These are phyloP conservation scores for Notospermus geniculatus DNA, from an alignment of 1,140 invertebrate species.

Conservation along the genomic window DNA sequence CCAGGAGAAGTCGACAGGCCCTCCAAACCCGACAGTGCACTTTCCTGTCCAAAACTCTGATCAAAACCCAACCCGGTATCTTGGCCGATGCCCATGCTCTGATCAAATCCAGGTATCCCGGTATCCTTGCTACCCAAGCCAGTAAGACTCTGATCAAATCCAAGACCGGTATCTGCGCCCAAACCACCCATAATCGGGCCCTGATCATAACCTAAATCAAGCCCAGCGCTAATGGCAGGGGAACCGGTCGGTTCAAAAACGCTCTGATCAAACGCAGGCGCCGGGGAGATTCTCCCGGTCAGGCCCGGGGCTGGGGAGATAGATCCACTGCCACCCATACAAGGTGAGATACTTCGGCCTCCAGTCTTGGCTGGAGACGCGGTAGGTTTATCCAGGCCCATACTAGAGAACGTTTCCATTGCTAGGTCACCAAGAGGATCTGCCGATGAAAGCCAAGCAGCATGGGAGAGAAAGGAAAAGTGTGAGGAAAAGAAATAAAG, in stretches of 20 bases:
- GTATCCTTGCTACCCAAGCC: no score
- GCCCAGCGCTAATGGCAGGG: no score
- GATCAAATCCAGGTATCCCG: no score
- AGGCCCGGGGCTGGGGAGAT: background rate
- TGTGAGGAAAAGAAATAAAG: background rate
- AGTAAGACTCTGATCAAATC: no score
- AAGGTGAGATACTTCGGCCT: background rate
- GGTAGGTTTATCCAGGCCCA: background rate
- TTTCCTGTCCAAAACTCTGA: background rate
- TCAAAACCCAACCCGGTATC: background rate
- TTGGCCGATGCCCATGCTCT: no score
- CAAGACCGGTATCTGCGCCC: no score
- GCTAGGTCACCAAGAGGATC: conserved; percentile 12
- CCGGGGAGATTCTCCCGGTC: background rate
- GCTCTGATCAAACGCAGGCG: no score
- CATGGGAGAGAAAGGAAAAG: conserved; percentile 16
- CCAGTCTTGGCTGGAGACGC: background rate
- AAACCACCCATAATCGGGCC: no score
- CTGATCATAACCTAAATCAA: no score
- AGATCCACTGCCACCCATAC: background rate
- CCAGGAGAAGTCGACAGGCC: background rate
- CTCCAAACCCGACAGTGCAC: background rate
- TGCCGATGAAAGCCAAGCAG: conserved; percentile 7
- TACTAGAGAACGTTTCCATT: background rate
- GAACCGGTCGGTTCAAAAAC: no score